Evolutionary conservation across 2,797 vertebrate species (phyloP), one percentile per base, ranked within the genome.

Genomic region (Periophthalmus magnuspinnatus): DNA sequence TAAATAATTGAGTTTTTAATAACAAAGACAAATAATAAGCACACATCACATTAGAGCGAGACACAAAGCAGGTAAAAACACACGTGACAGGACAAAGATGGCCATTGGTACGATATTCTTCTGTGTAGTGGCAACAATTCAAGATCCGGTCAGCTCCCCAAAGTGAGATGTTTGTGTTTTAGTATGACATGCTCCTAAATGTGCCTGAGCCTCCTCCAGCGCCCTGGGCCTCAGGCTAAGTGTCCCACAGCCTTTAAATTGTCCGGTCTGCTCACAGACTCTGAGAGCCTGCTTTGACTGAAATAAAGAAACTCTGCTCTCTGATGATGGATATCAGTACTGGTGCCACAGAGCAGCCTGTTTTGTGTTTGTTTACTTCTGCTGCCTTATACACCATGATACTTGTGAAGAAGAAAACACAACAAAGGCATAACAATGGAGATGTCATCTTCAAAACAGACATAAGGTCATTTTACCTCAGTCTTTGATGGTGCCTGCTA

Each of bases 281-380:
- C 6, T 79, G 59, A 66, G 13, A 69, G 45, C 69, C 36, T 5
- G 5, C 24, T 36, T 1, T 0, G 54, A 1, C 0, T 57, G 50
- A 67, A 83, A 71, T 22, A 80, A 71, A 68, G 76, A 79, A 28
- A 76, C 17, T 55, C 58, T 54, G 11, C 41, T 71, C 73, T 70
- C 65, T 36, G 65, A 50, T 16, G 9, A 34, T 73, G 38, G 21
- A 45, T 59, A 76, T 63, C 34, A 54, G 60, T 1, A 52, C 19
- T 14, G 19, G 11, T 71, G 48, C 17, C 47, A 41, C 64, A 57
- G n/a, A 21, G 52, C 65, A 36, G 48, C 57, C 17, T 65, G 5
- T 7, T 24, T 50, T 54, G 63, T 21, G 4, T 2, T 65, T 75
- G 21, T 50, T 61, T 67, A 65, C 28, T 48, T 47, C 24, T 48